Percentiles rank a stretch among this genome's conserved stretches.
Evolutionary conservation across 1,140 invertebrate genomes (phyloP).

Genomic region (Oscheius sp.): DNA sequence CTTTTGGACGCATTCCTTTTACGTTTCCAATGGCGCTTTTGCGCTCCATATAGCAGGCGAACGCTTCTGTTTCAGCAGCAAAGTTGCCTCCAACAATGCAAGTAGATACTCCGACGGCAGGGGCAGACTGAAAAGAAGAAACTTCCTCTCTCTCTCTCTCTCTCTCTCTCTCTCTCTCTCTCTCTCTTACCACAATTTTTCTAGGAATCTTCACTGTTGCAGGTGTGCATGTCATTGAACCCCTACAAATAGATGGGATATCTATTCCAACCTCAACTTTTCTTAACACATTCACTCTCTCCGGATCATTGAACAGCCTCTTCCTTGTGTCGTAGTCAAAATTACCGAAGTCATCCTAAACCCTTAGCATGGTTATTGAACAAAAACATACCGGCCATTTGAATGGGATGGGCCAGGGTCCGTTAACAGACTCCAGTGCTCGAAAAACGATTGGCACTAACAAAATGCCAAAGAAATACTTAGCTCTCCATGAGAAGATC

Average conservation of each 20-base stretch:
- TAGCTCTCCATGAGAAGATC: neutral
- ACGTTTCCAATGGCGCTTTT: neutral
- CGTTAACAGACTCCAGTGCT: neutral
- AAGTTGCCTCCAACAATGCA: constrained; percentile 1
- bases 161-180: too few species aligned
- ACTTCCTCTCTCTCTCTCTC: too few species aligned
- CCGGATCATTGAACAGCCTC: neutral
- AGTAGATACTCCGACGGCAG: neutral
- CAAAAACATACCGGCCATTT: constrained; percentile 1
- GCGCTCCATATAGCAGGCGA: neutral
- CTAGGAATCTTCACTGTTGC: neutral
- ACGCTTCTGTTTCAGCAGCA: neutral
- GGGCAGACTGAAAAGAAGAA: neutral
- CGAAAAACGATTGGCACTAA: neutral
- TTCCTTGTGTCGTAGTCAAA: neutral
- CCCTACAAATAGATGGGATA: neutral
- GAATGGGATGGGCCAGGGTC: neutral
- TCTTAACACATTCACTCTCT: neutral
- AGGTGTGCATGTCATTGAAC: neutral
- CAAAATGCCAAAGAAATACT: neutral
- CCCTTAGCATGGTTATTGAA: neutral
- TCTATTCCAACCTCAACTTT: neutral
- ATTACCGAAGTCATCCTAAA: neutral
- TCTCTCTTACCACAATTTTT: neutral
- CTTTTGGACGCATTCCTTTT: neutral